Base-by-base conservation (phyloP, 1,140 invertebrate species). In the Aporrectodea caliginosa region DNA sequence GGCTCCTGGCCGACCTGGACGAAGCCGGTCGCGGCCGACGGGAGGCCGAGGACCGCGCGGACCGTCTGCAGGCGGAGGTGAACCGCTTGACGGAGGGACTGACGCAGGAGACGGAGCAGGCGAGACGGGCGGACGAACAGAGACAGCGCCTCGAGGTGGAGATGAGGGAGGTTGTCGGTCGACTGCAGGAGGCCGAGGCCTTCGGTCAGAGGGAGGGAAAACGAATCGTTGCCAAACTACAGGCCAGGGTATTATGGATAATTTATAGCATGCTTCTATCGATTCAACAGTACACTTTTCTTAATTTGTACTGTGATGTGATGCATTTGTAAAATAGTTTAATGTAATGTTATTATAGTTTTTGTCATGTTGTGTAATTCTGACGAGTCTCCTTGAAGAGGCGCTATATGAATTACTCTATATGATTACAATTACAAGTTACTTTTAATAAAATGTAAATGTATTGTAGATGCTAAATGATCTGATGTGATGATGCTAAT, bases 1-100 rank as follows among this genome's bases (percentile, higher is more conserved):
- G 84, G 78, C 85, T 88, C 83, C 86, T 93, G 90, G 94, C 95
- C 86, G 97, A 99, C 88, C 91, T 98, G 84, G 96, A 98, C 88
- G 97, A 98, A 89, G 93, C 97, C 83, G 90, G 97, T 84, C 97
- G 97, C 90, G 83, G 81, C 80, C 83, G 85, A 69, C 80, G 85
- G 27, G 87, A 86, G 33, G 86, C 86, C 72, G 85, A 88, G 73
- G 88, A 88, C 72, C 83, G 87, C 27, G 86, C 88, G 58, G 86
- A 88, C 79, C 83, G 71, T 30, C 79, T 82, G 70, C 82, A 83
- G 43, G 81, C 83, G 69, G 87, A 88, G 80, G 83, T 85, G 58
- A 83, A 83, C 80, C 81, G 88, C 35, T 84, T 88, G 71, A 82
- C 85, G 31, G 87, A 88, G 79, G 88, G 88, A 77, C 86, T 88